Base-by-base conservation (phyloP, 2,888 invertebrate species). In the Pherbina coryleti region DNA sequence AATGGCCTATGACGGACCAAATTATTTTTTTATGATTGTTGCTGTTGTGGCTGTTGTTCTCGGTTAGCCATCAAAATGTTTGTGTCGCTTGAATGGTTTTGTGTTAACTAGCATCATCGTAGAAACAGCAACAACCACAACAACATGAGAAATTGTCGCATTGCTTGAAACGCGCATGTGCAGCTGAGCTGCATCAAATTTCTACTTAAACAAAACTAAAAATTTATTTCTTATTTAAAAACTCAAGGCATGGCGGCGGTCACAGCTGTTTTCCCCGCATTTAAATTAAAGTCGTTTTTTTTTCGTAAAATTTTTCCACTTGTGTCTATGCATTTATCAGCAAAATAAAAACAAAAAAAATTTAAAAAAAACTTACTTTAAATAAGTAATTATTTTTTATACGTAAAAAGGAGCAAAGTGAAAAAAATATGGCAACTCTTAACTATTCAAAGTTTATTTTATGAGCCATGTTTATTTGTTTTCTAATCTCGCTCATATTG, bases 1-100 rank as follows among this genome's bases (percentile, higher is more conserved):
- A 82, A 82, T 83, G 80, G 83, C 81, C 81, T 82, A 81, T 83
- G 82, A 83, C 83, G 83, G 77, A 79, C 83, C 82, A 81, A 78
- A 82, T 82, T 82, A 57, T 57, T 67, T 19, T 66, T 37, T 53
- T 25, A 75, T 64, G 49, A 51, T 60, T 57, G 37, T 74, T 31
- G 67, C 44, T 77, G 57, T 22, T 62, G 37, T 77, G 51, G 49
- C 28, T 66, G 49, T 28, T 66, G 75, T 75, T 66, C 31, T 67
- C 34, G 53, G 64, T 66, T 34, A 55, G 34, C 31, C 22, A 66
- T 71, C 34, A 34, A 55, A 72, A 57, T 60, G 9, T 57, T n/a
- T n/a, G n/a, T 57, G 60, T 72, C 72, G 44, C 72, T 37, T 72
- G 72, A 57, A 72, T 72, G 72, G 28, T 51, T n/a, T 69, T 70